Evolutionary conservation across 2,888 invertebrate species (phyloP), one percentile per base, ranked within the genome.

Genomic region (Calameuta filiformis): DNA sequence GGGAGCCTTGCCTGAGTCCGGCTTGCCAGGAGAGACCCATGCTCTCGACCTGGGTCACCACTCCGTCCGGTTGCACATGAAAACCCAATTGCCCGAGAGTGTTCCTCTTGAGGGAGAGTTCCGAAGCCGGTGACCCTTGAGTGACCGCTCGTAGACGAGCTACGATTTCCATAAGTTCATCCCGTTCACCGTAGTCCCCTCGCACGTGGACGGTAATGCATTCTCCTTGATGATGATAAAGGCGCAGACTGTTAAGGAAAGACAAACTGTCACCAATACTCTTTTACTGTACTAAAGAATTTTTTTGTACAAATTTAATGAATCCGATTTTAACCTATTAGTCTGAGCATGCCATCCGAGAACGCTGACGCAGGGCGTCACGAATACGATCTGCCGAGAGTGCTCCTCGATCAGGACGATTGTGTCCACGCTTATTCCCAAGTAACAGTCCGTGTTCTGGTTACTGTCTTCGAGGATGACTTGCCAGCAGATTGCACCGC

Each of bases 161-260:
- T 88, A 97, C 94, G 79, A 98, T 95, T 90, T 96, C 97, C 91
- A 95, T 93, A 79, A 95, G 91, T 84, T 95, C 95, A 84, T 95
- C 95, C 4, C 94, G 92, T 85, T 96, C 96, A 4, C 94, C 94
- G 81, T 94, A 93, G 73, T 94, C 94, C 85, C 96, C 94, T 78
- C 95, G 93, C 89, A 96, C 95, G 86, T 96, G 95, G 81, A 98
- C 93, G 9, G 96, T 95, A 85, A 98, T 94, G 91, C 97, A 97
- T 92, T 98, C 98, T 3, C 98, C 98, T 91, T 97, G 97, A 92
- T 98, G 98, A 92, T 98, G 97, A 92, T 97, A 98, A 80, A 98
- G 92, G 80, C 97, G 94, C 80, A 97, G 92, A 85, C 96, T 96
- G 92, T 31, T 83, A 83, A 37, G 12, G 40, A 69, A 37, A 40